Evolutionary conservation across 2,113 vertebrate species (phyloP), one percentile per base, ranked within the genome.

Genomic region (Lophius piscatorius): DNA sequence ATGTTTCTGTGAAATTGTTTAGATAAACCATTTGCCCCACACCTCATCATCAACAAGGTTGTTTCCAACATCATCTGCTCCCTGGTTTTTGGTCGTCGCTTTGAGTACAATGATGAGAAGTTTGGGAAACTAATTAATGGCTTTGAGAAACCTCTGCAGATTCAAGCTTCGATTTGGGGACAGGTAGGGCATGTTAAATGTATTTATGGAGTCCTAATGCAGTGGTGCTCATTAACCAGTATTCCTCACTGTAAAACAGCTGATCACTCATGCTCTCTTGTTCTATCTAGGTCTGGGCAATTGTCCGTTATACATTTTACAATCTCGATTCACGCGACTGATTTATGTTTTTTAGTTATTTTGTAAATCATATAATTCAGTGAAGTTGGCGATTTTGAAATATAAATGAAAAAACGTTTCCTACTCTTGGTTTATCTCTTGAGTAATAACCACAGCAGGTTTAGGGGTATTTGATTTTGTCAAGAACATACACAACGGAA

Each of bases 61-160:
- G 88, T 94, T 69, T 91, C 91, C 0, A 95, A 94, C 60, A 87
- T 95, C 54, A 95, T 94, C 80, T 94, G 90, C 45, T 91, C 84
- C 7, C 66, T 95, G 84, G 90, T 91, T 44, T 95, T 93, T 49
- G 93, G 93, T 13, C 80, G 81, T 23, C 88, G 91, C 56, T 95
- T 92, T 2, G 89, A 94, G 5, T 94, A 95, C 35, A 29, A 73
- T 1, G 89, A 94, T 55, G 48, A 38, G 35, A 38, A 23, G 31
- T 94, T 94, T 71, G 80, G 69, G 59, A 87, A 90, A n/a, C 24
- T 95, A 48, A 82, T 94, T 35, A 76, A 41, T 28, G 58, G 76
- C 0, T 48, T 91, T 34, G 86, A 85, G 21, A 73, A 88, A 38
- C 59, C 11, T 0, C 3, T 80, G 0, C 22, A 52, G n/a, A 62